Conservation (phyloP, 2,113 vertebrate genomes). For the Thunnus maccoyii region DNA sequence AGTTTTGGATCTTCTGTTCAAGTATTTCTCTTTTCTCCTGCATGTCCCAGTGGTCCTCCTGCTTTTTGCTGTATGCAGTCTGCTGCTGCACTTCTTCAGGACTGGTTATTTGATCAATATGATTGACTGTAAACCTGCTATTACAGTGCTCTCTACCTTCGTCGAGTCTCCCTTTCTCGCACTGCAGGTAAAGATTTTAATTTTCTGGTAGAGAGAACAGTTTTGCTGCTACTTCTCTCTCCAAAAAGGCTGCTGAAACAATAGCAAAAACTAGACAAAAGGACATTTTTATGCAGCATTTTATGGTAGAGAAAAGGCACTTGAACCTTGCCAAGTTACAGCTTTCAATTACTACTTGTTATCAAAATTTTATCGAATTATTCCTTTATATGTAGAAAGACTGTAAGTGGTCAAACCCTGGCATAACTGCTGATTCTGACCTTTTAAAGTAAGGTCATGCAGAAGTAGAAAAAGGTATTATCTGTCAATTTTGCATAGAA, state of each 20-base stretch:
- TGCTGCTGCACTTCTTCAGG: slow-evolving; percentile 87
- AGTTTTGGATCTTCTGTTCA: neutral
- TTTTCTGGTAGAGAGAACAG: neutral
- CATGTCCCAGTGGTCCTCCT: slow-evolving; percentile 87
- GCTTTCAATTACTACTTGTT: too few relatives aligned
- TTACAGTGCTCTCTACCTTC: slow-evolving; percentile 83
- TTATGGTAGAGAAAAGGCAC: too few relatives aligned
- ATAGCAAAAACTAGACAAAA: neutral
- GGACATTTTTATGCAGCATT: too few relatives aligned
- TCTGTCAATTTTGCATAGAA: too few relatives aligned
- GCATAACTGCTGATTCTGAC: too few relatives aligned
- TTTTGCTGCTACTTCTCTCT: neutral
- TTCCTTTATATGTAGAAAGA: too few relatives aligned
- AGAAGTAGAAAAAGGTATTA: too few relatives aligned
- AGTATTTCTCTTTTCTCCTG: neutral
- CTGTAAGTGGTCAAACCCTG: too few relatives aligned
- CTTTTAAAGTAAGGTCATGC: too few relatives aligned
- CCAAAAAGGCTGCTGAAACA: neutral
- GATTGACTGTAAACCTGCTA: slow-evolving; percentile 79
- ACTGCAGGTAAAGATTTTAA: slow-evolving; percentile 84
- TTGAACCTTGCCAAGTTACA: too few relatives aligned
- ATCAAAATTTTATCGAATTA: too few relatives aligned
- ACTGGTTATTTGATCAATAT: slow-evolving; percentile 83
- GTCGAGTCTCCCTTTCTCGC: slow-evolving; percentile 86
- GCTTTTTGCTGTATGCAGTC: slow-evolving; percentile 87